Conservation (phyloP, 2,797 vertebrate species). For the Oreortyx pictus region DNA sequence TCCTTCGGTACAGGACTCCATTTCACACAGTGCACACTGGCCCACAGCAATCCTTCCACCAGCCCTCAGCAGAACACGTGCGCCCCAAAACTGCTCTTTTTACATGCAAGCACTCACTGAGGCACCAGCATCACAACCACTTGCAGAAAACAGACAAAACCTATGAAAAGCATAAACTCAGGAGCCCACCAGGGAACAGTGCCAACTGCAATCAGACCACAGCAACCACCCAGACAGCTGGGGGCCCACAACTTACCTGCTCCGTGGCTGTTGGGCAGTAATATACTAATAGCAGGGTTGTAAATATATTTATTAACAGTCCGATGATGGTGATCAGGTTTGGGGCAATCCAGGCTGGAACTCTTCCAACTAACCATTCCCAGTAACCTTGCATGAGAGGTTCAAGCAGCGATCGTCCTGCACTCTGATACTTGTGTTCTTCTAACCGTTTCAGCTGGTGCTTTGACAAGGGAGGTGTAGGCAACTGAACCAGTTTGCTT, state of each 20-base stretch:
- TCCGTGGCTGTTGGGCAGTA: slow-evolving; percentile 98
- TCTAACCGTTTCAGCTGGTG: slow-evolving; percentile 96
- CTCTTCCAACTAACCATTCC: slow-evolving; percentile 93
- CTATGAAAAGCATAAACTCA: not conserved
- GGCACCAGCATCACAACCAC: not conserved
- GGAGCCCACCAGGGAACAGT: not conserved
- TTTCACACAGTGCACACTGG: fast-evolving
- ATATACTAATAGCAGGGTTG: slow-evolving; percentile 92
- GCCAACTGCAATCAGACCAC: not conserved
- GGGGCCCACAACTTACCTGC: slow-evolving; percentile 82
- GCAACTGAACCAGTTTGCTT: slow-evolving; percentile 90
- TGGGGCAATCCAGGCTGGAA: slow-evolving; percentile 95
- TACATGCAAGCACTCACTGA: fast-evolving
- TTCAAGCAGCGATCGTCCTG: slow-evolving; percentile 92
- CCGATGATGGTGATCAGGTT: slow-evolving; percentile 97
- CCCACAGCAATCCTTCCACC: not conserved
- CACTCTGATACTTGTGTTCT: slow-evolving; percentile 96
- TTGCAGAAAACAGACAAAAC: no score
- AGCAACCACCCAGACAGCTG: not conserved
- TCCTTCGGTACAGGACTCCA: not conserved
- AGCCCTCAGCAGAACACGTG: not conserved
- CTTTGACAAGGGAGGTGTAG: slow-evolving; percentile 89
- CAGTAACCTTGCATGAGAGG: slow-evolving; percentile 98
- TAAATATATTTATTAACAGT: slow-evolving; percentile 94
- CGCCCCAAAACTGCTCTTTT: not conserved